Percentiles rank a stretch among this genome's conserved stretches.
Conservation (phyloP, 2,797 vertebrate genomes). For the Periparus ater region DNA sequence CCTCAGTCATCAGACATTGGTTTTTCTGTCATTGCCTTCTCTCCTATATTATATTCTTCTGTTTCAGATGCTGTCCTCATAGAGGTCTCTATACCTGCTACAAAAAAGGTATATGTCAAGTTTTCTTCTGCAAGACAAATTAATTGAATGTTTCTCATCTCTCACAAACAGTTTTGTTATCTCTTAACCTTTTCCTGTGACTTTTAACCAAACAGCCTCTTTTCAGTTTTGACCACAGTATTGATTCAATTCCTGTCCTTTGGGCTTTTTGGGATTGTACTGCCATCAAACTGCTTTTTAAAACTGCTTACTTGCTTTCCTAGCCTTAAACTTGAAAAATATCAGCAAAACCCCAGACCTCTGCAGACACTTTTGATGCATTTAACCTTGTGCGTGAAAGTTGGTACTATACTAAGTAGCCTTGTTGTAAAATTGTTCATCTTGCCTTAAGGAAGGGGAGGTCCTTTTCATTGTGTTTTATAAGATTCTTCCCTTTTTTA, state of each 20-base stretch:
- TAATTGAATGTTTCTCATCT: neutral
- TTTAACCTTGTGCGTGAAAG: neutral
- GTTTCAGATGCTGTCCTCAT: neutral
- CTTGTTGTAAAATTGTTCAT: neutral
- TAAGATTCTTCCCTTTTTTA: neutral
- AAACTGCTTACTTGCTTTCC: neutral
- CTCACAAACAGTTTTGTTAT: neutral
- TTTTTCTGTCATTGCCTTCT: conserved; percentile 12
- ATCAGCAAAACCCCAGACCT: neutral
- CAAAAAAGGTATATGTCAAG: neutral
- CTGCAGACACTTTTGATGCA: neutral
- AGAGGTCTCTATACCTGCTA: neutral
- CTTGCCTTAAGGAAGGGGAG: neutral
- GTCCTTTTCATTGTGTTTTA: neutral
- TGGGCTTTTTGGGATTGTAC: neutral
- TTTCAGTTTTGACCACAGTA: neutral
- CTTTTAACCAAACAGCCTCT: neutral
- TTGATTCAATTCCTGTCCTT: neutral
- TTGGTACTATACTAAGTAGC: neutral
- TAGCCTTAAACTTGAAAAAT: neutral
- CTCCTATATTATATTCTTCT: neutral
- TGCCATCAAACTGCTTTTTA: neutral
- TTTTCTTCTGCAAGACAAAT: neutral
- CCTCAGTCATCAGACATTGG: neutral
- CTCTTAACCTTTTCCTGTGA: neutral